Conservation (phyloP, 1,140 invertebrate species). For the Euwallacea similis region DNA sequence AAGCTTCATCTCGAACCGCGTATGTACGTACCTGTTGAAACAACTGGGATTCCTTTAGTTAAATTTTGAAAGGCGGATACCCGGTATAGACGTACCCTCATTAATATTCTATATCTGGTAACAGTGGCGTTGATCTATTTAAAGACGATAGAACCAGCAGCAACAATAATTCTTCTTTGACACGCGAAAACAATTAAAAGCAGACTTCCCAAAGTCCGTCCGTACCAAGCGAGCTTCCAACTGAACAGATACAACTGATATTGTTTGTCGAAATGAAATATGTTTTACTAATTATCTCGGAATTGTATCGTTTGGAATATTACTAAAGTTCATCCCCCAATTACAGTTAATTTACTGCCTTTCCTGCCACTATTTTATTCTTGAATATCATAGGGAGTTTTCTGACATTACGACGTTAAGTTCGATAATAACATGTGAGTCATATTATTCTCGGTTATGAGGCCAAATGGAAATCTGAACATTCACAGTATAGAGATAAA, state of each 20-base stretch:
- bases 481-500: too few species aligned
- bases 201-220: slow-evolving; percentile 34
- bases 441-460: too few species aligned
- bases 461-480: too few species aligned
- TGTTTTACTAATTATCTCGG: slow-evolving; percentile 43
- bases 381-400: slow-evolving; percentile 12
- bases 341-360: slow-evolving; percentile 39
- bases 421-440: too few species aligned
- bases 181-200: slow-evolving; percentile 39
- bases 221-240: slow-evolving; percentile 28
- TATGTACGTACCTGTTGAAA: too few species aligned
- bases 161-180: slow-evolving; percentile 29
- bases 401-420: neutral
- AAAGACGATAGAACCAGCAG: slow-evolving; percentile 17
- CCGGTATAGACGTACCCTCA: too few species aligned
- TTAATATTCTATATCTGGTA: neutral
- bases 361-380: slow-evolving; percentile 37
- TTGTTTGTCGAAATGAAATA: slow-evolving; percentile 42
- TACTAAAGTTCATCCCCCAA: slow-evolving; percentile 42
- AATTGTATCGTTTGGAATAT: slow-evolving; percentile 41
- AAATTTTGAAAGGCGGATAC: too few species aligned
- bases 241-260: slow-evolving; percentile 36
- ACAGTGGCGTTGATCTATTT: slow-evolving; percentile 32
- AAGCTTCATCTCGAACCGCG: too few species aligned
- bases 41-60: too few species aligned